These are phyloP conservation scores for Crematogaster levior DNA, from an alignment of 2,888 invertebrate genomes.

Conservation along the genomic window DNA sequence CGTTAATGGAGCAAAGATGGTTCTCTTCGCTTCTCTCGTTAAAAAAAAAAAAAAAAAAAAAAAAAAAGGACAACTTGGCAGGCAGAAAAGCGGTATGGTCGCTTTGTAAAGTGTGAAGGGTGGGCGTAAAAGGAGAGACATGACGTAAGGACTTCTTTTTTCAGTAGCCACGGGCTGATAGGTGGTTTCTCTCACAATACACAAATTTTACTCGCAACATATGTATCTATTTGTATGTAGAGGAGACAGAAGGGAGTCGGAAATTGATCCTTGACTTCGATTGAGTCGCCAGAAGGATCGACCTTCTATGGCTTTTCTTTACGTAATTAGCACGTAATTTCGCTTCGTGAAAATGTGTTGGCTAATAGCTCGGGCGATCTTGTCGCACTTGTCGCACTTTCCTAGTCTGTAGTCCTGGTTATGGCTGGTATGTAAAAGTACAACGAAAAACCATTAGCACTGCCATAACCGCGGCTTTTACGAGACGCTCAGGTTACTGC, in stretches of 20 bases:
- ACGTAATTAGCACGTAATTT: neutral
- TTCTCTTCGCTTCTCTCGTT: neutral
- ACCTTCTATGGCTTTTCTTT: neutral
- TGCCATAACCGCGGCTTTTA: slow-evolving; percentile 29
- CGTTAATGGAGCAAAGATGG: neutral
- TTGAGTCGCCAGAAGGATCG: neutral
- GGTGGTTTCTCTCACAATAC: slow-evolving; percentile 3
- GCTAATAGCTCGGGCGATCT: slow-evolving; percentile 8
- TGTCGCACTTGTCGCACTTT: slow-evolving; percentile 28
- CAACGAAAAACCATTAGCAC: slow-evolving; percentile 40
- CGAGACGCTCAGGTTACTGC: slow-evolving; percentile 13
- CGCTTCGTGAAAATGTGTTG: neutral
- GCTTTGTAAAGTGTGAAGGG: slow-evolving; percentile 39
- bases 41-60: no score
- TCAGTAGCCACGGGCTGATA: slow-evolving; percentile 22
- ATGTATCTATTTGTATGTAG: neutral
- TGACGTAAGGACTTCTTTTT: slow-evolving; percentile 38
- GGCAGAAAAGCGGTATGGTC: slow-evolving; percentile 10
- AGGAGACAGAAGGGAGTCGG: neutral
- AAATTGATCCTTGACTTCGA: neutral
- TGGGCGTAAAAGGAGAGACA: neutral
- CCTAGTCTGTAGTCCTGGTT: neutral
- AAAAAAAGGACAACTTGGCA: slow-evolving; percentile 9
- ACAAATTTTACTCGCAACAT: neutral
- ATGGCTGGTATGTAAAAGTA: slow-evolving; percentile 17